Percentiles rank a stretch among this genome's conserved stretches.
Evolutionary conservation across 2,888 invertebrate genomes (phyloP).

Genomic region (Pterostichus madidus): DNA sequence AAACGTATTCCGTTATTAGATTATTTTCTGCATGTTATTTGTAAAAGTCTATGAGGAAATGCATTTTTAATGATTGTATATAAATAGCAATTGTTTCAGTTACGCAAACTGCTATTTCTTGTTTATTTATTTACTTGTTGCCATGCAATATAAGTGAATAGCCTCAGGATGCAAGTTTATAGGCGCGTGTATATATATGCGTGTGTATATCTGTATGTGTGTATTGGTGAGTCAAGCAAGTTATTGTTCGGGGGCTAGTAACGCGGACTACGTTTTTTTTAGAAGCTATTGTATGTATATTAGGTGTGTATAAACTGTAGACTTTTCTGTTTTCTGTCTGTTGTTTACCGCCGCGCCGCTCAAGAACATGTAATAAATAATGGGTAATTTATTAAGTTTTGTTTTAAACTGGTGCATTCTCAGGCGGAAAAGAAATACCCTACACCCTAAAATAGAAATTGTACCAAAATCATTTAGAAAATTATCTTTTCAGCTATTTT

Average conservation of each 20-base stretch:
- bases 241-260: conserved; percentile 55
- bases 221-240: conserved; percentile 34
- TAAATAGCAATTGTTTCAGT: conserved; percentile 40
- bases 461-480: no score
- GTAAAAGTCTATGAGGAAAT: conserved; percentile 16
- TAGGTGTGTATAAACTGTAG: conserved; percentile 48
- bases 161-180: conserved; percentile 31
- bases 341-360: conserved; percentile 43
- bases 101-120: conserved; percentile 39
- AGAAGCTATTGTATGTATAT: conserved; percentile 62
- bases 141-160: conserved; percentile 23
- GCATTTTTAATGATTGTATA: conserved; percentile 13
- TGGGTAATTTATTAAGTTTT: conserved; percentile 9
- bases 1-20: no score
- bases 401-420: conserved; percentile 46
- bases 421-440: neutral
- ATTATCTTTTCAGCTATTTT: no score
- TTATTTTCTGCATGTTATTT: neutral
- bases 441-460: no score
- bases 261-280: conserved; percentile 32
- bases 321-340: conserved; percentile 10
- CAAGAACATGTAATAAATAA: conserved; percentile 36
- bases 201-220: neutral
- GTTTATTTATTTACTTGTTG: conserved; percentile 17
- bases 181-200: conserved; percentile 17